Evolutionary conservation across 2,888 invertebrate species (phyloP).

Genomic region (Eilema griseolum): DNA sequence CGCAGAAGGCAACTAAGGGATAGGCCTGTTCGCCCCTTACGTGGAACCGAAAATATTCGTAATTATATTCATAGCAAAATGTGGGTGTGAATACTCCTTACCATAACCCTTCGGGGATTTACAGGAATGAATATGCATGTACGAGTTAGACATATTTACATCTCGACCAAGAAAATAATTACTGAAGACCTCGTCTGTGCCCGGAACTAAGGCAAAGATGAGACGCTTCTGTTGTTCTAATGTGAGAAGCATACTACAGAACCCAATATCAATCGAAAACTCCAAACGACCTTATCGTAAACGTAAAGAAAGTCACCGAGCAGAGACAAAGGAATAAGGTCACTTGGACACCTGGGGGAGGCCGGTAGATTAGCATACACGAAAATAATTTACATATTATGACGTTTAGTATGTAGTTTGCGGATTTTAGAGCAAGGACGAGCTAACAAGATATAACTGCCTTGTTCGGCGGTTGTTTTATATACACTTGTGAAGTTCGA

Average conservation of each 20-base stretch:
- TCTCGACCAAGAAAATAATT: too few relatives aligned
- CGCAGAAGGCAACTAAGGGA: too few relatives aligned
- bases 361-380: conserved; percentile 25
- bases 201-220: too few relatives aligned
- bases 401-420: background rate
- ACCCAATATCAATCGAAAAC: conserved; percentile 1
- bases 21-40: too few relatives aligned
- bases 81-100: too few relatives aligned
- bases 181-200: too few relatives aligned
- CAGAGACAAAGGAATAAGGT: conserved; percentile 46
- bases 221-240: too few relatives aligned
- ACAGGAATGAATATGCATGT: too few relatives aligned
- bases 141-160: too few relatives aligned
- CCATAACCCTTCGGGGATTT: too few relatives aligned
- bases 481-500: background rate
- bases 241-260: background rate
- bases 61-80: too few relatives aligned
- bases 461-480: background rate
- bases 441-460: background rate
- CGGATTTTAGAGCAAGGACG: background rate
- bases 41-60: too few relatives aligned
- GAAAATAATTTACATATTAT: conserved; percentile 34
- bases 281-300: conserved; percentile 13
- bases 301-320: conserved; percentile 39
- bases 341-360: conserved; percentile 34